phyloP scores from a whole-genome alignment of 2,113 vertebrate species.

The Neotoma lepida region DNA sequence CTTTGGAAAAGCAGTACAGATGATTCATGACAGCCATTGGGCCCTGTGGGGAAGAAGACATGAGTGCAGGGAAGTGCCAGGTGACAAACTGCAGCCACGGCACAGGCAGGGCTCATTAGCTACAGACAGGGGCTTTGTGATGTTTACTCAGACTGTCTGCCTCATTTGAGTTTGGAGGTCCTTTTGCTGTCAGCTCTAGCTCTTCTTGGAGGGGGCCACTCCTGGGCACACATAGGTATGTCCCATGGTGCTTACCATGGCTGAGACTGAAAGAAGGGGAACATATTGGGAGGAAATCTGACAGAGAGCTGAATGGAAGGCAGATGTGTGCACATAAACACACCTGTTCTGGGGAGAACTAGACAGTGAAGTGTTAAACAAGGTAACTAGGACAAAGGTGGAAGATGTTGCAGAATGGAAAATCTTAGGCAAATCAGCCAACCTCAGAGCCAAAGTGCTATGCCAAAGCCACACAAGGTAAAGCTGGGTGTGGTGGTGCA shows the following conservation, averaged over 20 bases:
- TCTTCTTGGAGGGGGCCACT: neutral
- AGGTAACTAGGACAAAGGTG: neutral
- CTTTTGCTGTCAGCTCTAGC: neutral
- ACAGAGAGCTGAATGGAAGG: neutral
- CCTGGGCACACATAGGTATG: neutral
- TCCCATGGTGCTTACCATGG: neutral
- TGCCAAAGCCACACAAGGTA: neutral
- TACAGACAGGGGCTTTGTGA: neutral
- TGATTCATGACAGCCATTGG: neutral
- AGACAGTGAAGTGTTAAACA: neutral
- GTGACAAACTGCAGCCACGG: fast-evolving
- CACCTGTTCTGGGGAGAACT: constrained; percentile 11
- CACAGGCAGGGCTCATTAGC: neutral
- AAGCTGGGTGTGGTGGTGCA: neutral
- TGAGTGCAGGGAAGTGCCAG: neutral
- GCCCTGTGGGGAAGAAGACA: neutral
- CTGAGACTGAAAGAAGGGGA: neutral
- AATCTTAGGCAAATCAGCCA: neutral
- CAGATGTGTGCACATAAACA: constrained; percentile 50
- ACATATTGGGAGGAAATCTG: constrained; percentile 37
- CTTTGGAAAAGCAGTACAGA: neutral
- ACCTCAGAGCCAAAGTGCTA: neutral
- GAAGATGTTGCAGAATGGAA: neutral
- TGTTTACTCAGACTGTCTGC: neutral
- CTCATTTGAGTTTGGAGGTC: neutral